Base-by-base conservation (phyloP, 1,140 invertebrate species). In the Aradophagus sp. region DNA sequence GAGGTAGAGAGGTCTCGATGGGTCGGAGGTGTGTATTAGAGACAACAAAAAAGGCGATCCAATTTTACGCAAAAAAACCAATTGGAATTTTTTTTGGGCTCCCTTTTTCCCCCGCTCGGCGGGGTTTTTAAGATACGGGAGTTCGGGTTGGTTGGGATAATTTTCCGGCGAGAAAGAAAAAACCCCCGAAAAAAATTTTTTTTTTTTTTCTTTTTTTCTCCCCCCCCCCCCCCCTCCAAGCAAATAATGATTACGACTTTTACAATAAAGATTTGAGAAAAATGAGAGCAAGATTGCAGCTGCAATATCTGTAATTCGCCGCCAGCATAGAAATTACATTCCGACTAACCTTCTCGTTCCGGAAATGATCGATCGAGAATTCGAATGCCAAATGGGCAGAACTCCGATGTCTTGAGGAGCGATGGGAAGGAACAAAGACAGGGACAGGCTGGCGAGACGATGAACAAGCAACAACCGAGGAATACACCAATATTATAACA, bases 361-460 rank as follows among this genome's bases (percentile, higher is more conserved):
- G 68, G 73, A 75, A 75, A 75, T 75, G 61, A 75, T 75, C 47
- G 73, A 75, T 72, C 68, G 63, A 58, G 39, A 72, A 69, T 56
- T 62, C 63, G 63, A 67, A 75, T 72, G 63, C 73, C 68, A 75
- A 75, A 65, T 72, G 61, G 59, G 63, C 63, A 71, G 35, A 74
- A 67, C 52, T 65, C 53, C 45, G 62, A 63, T 63, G 47, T 68
- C 68, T 75, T 65, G 48, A n/a, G 32, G 13, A 14, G 45, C 16
- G 16, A 50, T 23, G 11, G 7, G 17, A 27, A 61, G 13, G 17
- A 48, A 32, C 41, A 50, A 34, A 32, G 67, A 50, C 42, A 56
- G 41, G 66, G 50, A 56, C 44, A 56, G 35, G 27, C 11, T 52
- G 20, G 15, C 38, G 39, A 50, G 15, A 56, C 42, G 39, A 50